Conservation (phyloP, 1,140 invertebrate genomes). For the Trichoplusia ni region DNA sequence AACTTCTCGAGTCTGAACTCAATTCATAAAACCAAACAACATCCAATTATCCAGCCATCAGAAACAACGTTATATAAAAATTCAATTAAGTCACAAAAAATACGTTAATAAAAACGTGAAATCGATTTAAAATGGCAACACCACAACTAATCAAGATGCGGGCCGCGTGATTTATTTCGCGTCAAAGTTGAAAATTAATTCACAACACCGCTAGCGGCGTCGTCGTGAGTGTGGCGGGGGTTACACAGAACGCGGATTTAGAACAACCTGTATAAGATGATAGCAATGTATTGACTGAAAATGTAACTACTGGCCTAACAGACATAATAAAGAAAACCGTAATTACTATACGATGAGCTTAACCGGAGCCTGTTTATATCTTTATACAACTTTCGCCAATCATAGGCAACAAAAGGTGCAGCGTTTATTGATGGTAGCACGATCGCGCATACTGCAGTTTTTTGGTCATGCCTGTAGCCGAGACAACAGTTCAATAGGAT, state of each 20-base stretch:
- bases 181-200: slow-evolving; percentile 72
- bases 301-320: too few relatives aligned
- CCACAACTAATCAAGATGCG: slow-evolving; percentile 60
- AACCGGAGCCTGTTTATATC: too few relatives aligned
- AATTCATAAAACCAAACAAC: background rate
- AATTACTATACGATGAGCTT: too few relatives aligned
- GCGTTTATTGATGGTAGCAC: too few relatives aligned
- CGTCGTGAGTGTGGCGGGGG: slow-evolving; percentile 10
- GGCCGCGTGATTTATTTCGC: slow-evolving; percentile 62
- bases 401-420: too few relatives aligned
- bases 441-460: too few relatives aligned
- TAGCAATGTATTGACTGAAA: too few relatives aligned
- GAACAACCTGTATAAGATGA: too few relatives aligned
- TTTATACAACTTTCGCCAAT: too few relatives aligned
- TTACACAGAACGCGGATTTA: background rate
- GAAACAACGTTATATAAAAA: slow-evolving; percentile 6
- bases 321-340: too few relatives aligned
- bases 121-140: slow-evolving; percentile 52
- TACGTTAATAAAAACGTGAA: slow-evolving; percentile 39
- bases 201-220: slow-evolving; percentile 46
- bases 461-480: too few relatives aligned
- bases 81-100: slow-evolving; percentile 33
- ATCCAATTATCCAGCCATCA: slow-evolving; percentile 9
- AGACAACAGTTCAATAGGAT: too few relatives aligned
- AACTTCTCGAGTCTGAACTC: background rate